Conservation (phyloP, 2,113 vertebrate species). For the Marmota flaviventris region DNA sequence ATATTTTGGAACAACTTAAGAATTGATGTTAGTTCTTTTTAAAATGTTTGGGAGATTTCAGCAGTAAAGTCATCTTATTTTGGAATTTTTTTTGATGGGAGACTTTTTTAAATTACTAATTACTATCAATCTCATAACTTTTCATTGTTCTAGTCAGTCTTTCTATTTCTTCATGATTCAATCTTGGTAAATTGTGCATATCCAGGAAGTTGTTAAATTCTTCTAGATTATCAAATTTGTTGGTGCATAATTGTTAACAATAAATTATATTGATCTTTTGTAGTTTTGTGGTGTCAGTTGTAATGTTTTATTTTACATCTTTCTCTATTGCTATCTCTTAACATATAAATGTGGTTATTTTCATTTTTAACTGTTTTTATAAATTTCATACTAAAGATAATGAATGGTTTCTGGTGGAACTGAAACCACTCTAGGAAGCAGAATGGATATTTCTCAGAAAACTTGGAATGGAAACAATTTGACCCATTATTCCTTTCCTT, state of each 20-base stretch:
- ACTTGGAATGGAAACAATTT: no score
- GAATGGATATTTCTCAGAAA: no score
- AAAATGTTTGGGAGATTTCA: neutral
- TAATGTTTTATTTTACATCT: neutral
- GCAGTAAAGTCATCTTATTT: neutral
- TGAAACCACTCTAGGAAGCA: no score
- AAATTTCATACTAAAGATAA: no score
- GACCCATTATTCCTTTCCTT: no score
- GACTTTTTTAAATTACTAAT: neutral
- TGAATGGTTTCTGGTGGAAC: no score
- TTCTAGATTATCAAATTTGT: neutral
- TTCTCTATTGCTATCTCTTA: neutral
- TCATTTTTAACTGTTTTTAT: neutral
- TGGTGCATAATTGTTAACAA: neutral
- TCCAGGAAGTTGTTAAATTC: neutral
- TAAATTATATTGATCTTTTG: neutral
- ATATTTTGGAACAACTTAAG: neutral
- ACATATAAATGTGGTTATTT: neutral
- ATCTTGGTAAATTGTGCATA: neutral
- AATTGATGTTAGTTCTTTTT: neutral
- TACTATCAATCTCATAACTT: neutral
- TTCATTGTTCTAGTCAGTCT: neutral
- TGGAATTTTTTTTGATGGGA: no score
- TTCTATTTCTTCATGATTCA: neutral
- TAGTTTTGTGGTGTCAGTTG: neutral